Evolutionary conservation across 2,888 invertebrate species (phyloP).

Genomic region (Drosophila helvetica): DNA sequence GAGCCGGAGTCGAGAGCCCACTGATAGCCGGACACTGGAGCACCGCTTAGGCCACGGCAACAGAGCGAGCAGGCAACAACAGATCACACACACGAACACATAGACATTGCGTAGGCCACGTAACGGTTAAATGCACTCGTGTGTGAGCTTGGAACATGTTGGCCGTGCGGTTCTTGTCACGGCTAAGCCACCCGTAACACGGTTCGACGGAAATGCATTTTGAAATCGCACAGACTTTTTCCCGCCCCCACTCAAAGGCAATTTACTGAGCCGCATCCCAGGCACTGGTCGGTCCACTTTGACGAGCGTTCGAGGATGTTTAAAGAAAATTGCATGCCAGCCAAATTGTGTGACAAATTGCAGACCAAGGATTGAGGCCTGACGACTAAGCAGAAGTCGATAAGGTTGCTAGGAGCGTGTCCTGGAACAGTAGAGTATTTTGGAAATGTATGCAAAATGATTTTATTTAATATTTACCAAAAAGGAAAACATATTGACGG

Average conservation of each 20-base stretch:
- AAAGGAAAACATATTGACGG: background rate
- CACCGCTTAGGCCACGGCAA: conserved; percentile 6
- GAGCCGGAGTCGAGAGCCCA: conserved; percentile 35
- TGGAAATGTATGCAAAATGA: too few species aligned
- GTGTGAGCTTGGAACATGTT: conserved; percentile 58
- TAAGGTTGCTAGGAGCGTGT: too few species aligned
- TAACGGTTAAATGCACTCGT: conserved; percentile 45
- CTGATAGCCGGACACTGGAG: conserved; percentile 20
- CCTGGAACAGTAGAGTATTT: background rate
- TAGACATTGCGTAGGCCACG: conserved; percentile 12
- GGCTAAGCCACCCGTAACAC: conserved; percentile 64
- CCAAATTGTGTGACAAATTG: conserved; percentile 62
- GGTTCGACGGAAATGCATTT: conserved; percentile 55
- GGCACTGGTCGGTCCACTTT: conserved; percentile 14
- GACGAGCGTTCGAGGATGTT: conserved; percentile 28
- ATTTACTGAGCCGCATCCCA: background rate
- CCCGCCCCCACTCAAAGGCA: background rate
- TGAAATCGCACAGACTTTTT: conserved; percentile 38
- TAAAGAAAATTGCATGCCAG: conserved; percentile 48
- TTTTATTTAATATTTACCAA: too few species aligned
- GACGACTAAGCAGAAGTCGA: background rate
- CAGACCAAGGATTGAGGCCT: background rate
- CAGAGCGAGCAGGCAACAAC: conserved; percentile 35
- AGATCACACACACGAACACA: conserved; percentile 18
- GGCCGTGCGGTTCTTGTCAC: conserved; percentile 61